Percentiles rank a stretch among this genome's conserved stretches.
phyloP scores from a whole-genome alignment of 2,888 invertebrate species.

The Rotaria sp. region DNA sequence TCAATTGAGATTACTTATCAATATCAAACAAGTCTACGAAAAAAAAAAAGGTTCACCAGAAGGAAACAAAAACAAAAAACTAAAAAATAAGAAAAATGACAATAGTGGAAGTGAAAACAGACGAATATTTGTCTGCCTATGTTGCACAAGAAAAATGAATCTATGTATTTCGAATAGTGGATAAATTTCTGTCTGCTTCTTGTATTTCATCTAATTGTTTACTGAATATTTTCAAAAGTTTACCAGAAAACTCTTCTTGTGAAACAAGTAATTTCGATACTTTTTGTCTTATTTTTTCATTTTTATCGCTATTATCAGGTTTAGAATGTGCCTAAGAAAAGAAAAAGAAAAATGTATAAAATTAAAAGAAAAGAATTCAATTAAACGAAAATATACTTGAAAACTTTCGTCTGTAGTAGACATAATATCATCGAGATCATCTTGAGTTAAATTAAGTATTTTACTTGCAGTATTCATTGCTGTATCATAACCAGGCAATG shows the following conservation, averaged over 20 bases:
- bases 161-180: not conserved
- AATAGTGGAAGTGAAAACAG: not conserved
- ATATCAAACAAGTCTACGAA: not conserved
- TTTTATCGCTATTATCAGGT: not conserved
- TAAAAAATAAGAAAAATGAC: not conserved
- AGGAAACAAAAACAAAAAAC: not conserved
- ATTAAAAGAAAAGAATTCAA: not conserved
- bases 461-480: not conserved
- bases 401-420: constrained; percentile 5
- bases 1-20: not conserved
- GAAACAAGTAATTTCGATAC: not conserved
- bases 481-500: constrained; percentile 2
- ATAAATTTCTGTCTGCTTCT: not conserved
- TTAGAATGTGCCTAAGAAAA: not conserved
- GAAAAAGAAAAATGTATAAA: not conserved
- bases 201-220: constrained; percentile 9
- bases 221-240: not conserved
- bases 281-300: not conserved
- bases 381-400: not conserved
- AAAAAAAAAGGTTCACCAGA: not conserved
- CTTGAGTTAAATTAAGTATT: constrained; percentile 27
- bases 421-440: constrained; percentile 9
- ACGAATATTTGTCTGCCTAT: too few relatives aligned
- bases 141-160: not conserved
- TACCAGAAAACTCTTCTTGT: not conserved